phyloP scores from a whole-genome alignment of 2,797 vertebrate genomes.

The Echeneis naucrates region DNA sequence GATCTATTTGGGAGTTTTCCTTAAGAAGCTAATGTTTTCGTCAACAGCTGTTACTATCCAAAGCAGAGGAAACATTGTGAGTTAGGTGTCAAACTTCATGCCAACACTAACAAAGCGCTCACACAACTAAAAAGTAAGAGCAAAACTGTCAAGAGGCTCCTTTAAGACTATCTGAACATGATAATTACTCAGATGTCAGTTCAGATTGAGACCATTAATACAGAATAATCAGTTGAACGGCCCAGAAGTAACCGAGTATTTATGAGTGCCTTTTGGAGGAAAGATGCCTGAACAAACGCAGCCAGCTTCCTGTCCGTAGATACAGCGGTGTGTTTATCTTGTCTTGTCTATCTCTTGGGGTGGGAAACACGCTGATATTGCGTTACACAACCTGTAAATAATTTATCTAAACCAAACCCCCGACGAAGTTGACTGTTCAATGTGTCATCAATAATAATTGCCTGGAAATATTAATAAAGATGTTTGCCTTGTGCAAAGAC shows the following conservation, averaged over 20 bases:
- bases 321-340: conserved; percentile 25
- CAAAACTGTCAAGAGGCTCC: too few relatives aligned
- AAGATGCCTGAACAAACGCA: conserved; percentile 28
- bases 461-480: conserved; percentile 46
- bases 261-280: conserved; percentile 52
- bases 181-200: neutral
- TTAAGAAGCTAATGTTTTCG: too few relatives aligned
- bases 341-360: too few relatives aligned
- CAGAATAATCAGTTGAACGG: neutral
- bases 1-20: too few relatives aligned
- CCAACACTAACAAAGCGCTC: too few relatives aligned
- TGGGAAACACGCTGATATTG: conserved; percentile 15
- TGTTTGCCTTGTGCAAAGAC: conserved; percentile 1
- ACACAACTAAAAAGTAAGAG: too few relatives aligned
- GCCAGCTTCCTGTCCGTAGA: conserved; percentile 14
- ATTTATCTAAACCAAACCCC: conserved; percentile 51
- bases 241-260: neutral
- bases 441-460: conserved; percentile 47
- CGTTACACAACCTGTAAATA: conserved; percentile 47
- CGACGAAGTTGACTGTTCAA: conserved; percentile 40
- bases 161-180: neutral
- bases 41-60: too few relatives aligned
- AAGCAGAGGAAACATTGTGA: too few relatives aligned
- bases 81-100: too few relatives aligned
- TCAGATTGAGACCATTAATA: neutral